Conservation (phyloP, 2,113 vertebrate genomes). For the Ovis canadensis region DNA sequence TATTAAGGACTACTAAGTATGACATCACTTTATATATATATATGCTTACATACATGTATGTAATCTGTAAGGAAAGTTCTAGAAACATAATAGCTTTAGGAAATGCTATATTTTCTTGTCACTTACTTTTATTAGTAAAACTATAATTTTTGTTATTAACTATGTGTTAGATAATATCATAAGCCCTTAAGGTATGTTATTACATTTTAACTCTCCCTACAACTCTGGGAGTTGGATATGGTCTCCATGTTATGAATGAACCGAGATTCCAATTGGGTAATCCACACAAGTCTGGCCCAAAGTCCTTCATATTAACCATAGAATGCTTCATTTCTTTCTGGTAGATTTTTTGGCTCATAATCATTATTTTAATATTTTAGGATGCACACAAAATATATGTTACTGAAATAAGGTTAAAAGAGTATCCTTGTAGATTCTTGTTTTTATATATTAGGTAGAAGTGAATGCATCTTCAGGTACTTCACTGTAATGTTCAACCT, state of each 20-base stretch:
- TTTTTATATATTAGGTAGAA: neutral
- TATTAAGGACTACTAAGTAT: slow-evolving; percentile 18
- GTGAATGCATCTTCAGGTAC: neutral
- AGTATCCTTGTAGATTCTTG: neutral
- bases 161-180: neutral
- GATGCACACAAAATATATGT: neutral
- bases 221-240: neutral
- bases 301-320: neutral
- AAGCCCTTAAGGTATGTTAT: neutral
- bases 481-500: neutral
- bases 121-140: slow-evolving; percentile 26
- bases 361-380: neutral
- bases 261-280: neutral
- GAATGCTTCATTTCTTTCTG: neutral
- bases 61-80: neutral
- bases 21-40: neutral
- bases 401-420: neutral
- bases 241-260: neutral
- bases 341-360: neutral
- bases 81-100: neutral
- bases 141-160: neutral
- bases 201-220: neutral
- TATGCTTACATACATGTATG: neutral
- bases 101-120: neutral
- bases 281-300: neutral